Percentiles rank a stretch among this genome's conserved stretches.
Conservation (phyloP, 2,797 vertebrate species). For the Novumbra hubbsi region DNA sequence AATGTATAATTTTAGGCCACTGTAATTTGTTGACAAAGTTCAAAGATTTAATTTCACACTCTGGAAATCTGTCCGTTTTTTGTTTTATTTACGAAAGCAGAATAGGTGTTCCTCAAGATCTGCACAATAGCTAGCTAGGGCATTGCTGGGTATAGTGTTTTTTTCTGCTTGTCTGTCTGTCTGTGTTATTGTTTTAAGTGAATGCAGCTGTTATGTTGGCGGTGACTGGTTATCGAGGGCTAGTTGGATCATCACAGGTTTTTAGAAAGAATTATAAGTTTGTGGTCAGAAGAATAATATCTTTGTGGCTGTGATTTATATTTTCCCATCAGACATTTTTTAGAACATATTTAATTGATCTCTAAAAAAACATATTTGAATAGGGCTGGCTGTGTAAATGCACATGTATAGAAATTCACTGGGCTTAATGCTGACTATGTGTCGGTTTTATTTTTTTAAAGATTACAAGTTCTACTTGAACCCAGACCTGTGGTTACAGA, state of each 20-base stretch:
- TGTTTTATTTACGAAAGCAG: not conserved
- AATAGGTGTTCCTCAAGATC: conserved; percentile 15
- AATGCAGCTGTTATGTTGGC: conserved; percentile 36
- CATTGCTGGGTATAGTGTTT: conserved; percentile 25
- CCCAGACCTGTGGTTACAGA: not conserved
- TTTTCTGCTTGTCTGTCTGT: conserved; percentile 28
- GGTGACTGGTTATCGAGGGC: conserved; percentile 18
- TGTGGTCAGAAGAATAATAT: conserved; percentile 7
- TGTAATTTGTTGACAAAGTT: conserved; percentile 48
- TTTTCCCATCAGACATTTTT: too few relatives aligned
- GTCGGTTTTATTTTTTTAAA: not conserved
- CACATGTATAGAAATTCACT: not conserved
- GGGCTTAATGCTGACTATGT: conserved; percentile 20
- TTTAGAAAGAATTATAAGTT: conserved; percentile 30
- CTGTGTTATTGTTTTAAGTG: conserved; percentile 25
- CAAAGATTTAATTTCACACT: conserved; percentile 17
- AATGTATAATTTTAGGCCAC: conserved; percentile 41
- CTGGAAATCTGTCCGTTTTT: conserved; percentile 16
- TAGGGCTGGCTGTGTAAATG: too few relatives aligned
- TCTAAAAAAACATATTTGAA: too few relatives aligned
- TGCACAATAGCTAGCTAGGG: conserved; percentile 27
- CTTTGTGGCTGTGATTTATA: too few relatives aligned
- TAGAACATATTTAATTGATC: too few relatives aligned
- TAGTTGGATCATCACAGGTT: conserved; percentile 7
- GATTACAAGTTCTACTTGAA: not conserved